These are phyloP conservation scores for Ceratitis capitata DNA, from an alignment of 1,140 invertebrate genomes.

Conservation along the genomic window DNA sequence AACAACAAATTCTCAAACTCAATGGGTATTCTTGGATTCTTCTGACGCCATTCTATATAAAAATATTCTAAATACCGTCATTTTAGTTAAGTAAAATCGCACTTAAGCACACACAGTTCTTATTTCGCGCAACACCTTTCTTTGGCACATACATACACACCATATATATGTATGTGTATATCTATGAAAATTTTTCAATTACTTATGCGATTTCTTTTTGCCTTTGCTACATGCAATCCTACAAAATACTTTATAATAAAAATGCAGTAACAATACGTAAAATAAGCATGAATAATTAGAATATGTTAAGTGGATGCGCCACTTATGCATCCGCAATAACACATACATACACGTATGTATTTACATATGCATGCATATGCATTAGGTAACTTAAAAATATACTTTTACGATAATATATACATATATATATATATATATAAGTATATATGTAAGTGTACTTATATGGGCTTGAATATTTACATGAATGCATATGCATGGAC, in stretches of 20 bases:
- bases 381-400: background rate
- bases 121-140: background rate
- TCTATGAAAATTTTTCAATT: slow-evolving; percentile 10
- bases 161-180: no score
- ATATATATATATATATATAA: slow-evolving; percentile 10
- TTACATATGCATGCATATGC: slow-evolving; percentile 7
- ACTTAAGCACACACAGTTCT: background rate
- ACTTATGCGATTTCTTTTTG: background rate
- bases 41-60: no score
- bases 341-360: background rate
- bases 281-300: slow-evolving; percentile 66
- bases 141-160: no score
- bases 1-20: no score
- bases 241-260: background rate
- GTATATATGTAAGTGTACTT: slow-evolving; percentile 33
- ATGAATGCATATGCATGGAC: no score
- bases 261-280: slow-evolving; percentile 43
- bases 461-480: no score
- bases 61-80: no score
- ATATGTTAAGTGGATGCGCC: slow-evolving; percentile 62
- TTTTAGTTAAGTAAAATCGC: background rate
- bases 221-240: no score
- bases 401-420: background rate
- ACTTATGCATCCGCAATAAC: slow-evolving; percentile 28
- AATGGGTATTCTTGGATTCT: no score